These are phyloP conservation scores for Scaptomyza cyrtandrae DNA, from an alignment of 2,888 invertebrate genomes.

Conservation along the genomic window DNA sequence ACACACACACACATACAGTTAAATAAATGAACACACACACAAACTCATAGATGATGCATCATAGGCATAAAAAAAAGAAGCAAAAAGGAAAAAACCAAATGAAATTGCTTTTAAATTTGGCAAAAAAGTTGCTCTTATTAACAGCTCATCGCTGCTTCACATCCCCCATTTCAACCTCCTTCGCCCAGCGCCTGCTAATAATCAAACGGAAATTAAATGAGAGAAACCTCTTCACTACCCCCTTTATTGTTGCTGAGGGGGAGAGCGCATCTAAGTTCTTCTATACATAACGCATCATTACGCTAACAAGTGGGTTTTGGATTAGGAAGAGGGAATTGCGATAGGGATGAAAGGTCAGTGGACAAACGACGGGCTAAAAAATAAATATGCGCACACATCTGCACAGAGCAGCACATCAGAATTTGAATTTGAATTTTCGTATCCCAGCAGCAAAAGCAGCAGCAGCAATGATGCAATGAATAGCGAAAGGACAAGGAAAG, in stretches of 20 bases:
- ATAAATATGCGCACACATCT: constrained; percentile 44
- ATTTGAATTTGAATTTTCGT: constrained; percentile 34
- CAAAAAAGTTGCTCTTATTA: constrained; percentile 58
- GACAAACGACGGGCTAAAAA: constrained; percentile 43
- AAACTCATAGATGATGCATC: no score
- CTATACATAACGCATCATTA: constrained; percentile 73
- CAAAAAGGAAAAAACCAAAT: constrained; percentile 21
- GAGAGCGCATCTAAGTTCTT: constrained; percentile 35
- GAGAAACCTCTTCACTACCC: background rate
- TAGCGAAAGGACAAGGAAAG: constrained; percentile 58
- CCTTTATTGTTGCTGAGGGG: background rate
- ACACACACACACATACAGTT: constrained; percentile 10
- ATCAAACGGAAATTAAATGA: constrained; percentile 73
- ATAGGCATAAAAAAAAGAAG: constrained; percentile 2
- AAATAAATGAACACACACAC: background rate
- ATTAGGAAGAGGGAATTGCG: background rate
- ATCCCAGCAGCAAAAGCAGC: constrained; percentile 14
- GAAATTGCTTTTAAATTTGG: constrained; percentile 68
- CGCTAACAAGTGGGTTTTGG: constrained; percentile 53
- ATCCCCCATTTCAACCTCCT: background rate
- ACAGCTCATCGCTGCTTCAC: constrained; percentile 23
- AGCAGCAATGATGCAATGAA: constrained; percentile 38
- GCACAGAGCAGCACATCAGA: constrained; percentile 32
- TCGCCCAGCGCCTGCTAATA: constrained; percentile 42
- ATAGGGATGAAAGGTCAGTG: background rate